Evolutionary conservation across 2,888 invertebrate genomes (phyloP), one percentile per base, ranked within the genome.

Genomic region (Hartigia nigra): DNA sequence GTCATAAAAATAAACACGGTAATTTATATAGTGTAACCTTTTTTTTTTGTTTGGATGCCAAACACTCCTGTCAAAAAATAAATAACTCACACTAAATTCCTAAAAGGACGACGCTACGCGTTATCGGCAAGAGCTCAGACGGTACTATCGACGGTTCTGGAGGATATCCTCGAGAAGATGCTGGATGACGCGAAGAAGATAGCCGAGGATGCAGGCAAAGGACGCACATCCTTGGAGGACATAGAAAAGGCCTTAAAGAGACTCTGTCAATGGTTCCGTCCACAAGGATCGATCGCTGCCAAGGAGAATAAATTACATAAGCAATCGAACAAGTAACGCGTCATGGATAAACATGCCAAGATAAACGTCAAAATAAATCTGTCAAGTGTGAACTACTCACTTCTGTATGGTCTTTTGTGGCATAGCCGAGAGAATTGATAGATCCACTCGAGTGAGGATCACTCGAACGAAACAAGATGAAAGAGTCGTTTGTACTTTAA

Each of bases 91-190:
- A 9, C 55, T 23, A 9, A 9, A 23, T 23, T 9, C 2, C 9
- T 2, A 23, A 55, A 82, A 88, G 91, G 86, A 77, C 84, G 81
- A 35, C 83, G 84, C 36, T 89, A 89, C 80, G 81, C 85, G 69
- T 85, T 91, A 75, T 90, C 91, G 23, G 80, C 85, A 5, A 85
- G 85, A 69, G 90, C 90, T 4, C 87, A 89, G 79, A 81, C 85
- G 32, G 87, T 88, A 76, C 87, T 91, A 79, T 87, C 88, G 81
- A 84, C 87, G 78, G 86, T 91, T 39, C 82, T 91, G 69, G 88
- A 88, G 81, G 90, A 89, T 84, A 88, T 91, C 82, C 86, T 91
- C 82, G 89, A 90, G 83, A 88, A 90, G 81, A 89, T 89, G 76
- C 85, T 91, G 75, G 85, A 87, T 84, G 89, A 91, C 77, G 91